These are phyloP conservation scores for Corbicula japonica DNA, from an alignment of 2,888 invertebrate species.

Conservation along the genomic window DNA sequence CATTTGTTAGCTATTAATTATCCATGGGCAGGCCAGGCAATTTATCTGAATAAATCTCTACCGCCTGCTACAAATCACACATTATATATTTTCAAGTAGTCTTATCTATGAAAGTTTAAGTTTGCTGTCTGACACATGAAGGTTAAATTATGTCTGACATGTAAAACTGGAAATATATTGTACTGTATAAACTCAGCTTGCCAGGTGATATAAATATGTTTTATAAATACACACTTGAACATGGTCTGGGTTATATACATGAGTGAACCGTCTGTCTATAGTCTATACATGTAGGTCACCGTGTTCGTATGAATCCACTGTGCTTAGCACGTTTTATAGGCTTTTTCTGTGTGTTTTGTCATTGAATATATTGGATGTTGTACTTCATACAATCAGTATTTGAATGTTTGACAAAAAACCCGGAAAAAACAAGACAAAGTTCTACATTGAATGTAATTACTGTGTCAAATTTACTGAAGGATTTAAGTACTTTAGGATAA, in stretches of 20 bases:
- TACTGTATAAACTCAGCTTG: conserved; percentile 32
- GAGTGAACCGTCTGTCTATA: conserved; percentile 40
- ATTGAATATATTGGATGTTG: no score
- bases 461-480: no score
- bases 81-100: conserved; percentile 6
- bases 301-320: no score
- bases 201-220: conserved; percentile 41
- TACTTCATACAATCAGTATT: no score
- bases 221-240: conserved; percentile 44
- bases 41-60: conserved; percentile 4
- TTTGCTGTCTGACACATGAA: conserved; percentile 13
- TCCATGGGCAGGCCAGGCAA: neutral
- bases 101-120: conserved; percentile 22
- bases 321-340: no score
- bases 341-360: neutral
- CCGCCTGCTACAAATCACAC: no score
- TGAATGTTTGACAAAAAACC: no score
- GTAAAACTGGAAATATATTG: neutral
- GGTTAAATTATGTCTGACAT: conserved; percentile 9
- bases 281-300: conserved; percentile 37
- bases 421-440: no score
- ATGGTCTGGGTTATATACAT: conserved; percentile 45
- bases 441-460: no score
- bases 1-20: neutral
- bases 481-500: no score